A percentile compares a stretch with the other conserved stretches of the same genome.
These are phyloP conservation scores for Arctocebus calabarensis DNA, from an alignment of 2,797 vertebrate genomes.

Conservation along the genomic window DNA sequence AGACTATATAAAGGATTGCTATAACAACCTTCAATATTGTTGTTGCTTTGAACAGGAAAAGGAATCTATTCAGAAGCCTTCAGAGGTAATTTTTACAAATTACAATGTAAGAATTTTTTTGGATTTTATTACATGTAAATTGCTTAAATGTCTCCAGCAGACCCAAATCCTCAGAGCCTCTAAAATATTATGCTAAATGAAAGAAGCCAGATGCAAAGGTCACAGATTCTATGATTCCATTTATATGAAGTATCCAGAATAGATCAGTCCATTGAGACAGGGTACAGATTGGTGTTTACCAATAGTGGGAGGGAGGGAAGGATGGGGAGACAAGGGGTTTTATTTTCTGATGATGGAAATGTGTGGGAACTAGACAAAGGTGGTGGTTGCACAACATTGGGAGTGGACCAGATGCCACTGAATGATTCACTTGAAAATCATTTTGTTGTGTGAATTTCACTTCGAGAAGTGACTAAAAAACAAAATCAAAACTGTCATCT, in stretches of 20 bases:
- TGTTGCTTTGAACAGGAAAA: constrained; percentile 85
- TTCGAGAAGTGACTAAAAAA: not conserved
- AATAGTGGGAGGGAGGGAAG: not conserved
- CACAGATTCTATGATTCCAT: not conserved
- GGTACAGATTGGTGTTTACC: not conserved
- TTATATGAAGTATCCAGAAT: not conserved
- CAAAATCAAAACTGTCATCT: not conserved
- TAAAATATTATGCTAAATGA: not conserved
- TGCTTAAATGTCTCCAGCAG: constrained; percentile 16
- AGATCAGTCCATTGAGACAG: not conserved
- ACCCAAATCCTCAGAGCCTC: not conserved
- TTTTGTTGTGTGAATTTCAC: not conserved
- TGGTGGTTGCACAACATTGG: too few relatives aligned
- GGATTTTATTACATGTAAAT: not conserved
- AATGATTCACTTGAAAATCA: not conserved
- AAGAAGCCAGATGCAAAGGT: not conserved
- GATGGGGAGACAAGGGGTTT: not conserved
- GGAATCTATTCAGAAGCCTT: constrained; percentile 83
- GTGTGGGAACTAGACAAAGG: not conserved
- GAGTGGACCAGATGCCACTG: not conserved
- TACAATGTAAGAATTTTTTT: not conserved
- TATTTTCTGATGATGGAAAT: not conserved
- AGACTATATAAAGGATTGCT: constrained; percentile 2
- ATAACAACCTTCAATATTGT: constrained; percentile 57
- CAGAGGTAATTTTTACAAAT: constrained; percentile 86